These are phyloP conservation scores for human (Homo sapiens) DNA, from an alignment of 2,113 vertebrate genomes.

Conservation along the genomic window GRCh38 chr3:194696001-194696500, in stretches of 20 bases:
- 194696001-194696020: neutral
- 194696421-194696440: neutral
- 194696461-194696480: neutral
- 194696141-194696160: neutral
- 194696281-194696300: constrained; percentile 25
- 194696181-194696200: neutral
- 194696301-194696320: neutral
- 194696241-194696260: neutral
- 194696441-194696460: neutral
- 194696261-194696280: neutral
- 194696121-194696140: neutral
- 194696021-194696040: neutral
- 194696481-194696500: neutral
- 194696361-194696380: neutral
- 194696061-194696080: neutral
- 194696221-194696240: neutral
- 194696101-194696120: neutral
- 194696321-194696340: neutral
- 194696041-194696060: neutral
- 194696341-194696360: neutral
- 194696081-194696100: constrained; percentile 13
- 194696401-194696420: neutral
- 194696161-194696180: neutral
- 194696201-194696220: neutral
- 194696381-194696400: neutral